Base-by-base conservation (phyloP, 2,888 invertebrate genomes). In the Ernsta delagoae region DNA sequence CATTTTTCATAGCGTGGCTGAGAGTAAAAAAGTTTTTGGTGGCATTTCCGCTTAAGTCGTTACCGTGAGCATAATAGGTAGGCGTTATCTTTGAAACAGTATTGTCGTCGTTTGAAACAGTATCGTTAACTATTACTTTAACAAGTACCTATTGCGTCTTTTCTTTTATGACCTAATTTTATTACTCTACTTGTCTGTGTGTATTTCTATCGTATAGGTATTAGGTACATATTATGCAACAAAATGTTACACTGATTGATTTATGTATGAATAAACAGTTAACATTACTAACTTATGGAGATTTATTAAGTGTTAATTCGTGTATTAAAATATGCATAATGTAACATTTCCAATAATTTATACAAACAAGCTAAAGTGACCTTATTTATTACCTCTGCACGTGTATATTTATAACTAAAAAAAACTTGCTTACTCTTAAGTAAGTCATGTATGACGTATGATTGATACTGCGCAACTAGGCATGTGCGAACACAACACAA, bases 361-460 rank as follows among this genome's bases (percentile, higher is more conserved):
- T 60, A 53, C 34, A 60, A 61, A 61, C 36, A 7, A 34, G 60
- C n/a, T 62, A 67, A 65, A 61, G 54, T 61, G 72, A 70, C 74
- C 74, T 74, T 72, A 74, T 70, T 74, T 65, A 65, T 16, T 24
- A 63, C 66, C 53, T 68, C 64, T 70, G 53, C 70, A 69, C 72
- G 72, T 67, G 66, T 67, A 70, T 71, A 72, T 73, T 70, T 73
- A 70, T 67, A 61, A 60, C 43, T 43, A 43, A 43, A 43, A 43
- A 74, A 73, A 73, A 72, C 72, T 71, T 68, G 71, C 72, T 71
- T 73, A 72, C 69, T 72, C 70, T 73, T 71, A 75, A 72, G 74
- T 74, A 74, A 75, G 74, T 70, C 72, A 73, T 73, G 72, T 63
- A 56, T 75, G 73, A 74, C 75, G 74, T 70, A 43, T 43, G 43